Percentiles rank a stretch among this genome's conserved stretches.
These are phyloP conservation scores for Timandra comae DNA, from an alignment of 2,888 invertebrate species.

Conservation along the genomic window DNA sequence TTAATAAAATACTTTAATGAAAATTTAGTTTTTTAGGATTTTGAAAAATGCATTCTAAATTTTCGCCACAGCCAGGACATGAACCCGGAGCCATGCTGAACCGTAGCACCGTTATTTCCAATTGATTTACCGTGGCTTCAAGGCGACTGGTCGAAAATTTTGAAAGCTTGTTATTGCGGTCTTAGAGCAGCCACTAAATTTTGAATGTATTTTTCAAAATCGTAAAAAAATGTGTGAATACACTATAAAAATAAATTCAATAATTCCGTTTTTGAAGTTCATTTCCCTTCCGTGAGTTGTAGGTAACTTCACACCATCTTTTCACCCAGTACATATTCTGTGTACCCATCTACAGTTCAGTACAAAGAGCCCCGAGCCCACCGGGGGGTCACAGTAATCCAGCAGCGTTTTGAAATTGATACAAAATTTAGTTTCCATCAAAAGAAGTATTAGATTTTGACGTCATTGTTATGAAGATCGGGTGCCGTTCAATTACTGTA, in stretches of 20 bases:
- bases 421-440: conserved; percentile 56
- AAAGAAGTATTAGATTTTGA: conserved; percentile 41
- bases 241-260: background rate
- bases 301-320: background rate
- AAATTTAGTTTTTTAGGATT: background rate
- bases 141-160: too few species aligned
- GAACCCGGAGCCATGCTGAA: too few species aligned
- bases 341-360: conserved; percentile 19
- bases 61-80: too few species aligned
- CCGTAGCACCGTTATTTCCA: too few species aligned
- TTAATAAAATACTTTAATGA: too few species aligned
- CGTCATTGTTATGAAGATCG: conserved; percentile 32
- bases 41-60: too few species aligned
- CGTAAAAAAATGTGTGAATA: too few species aligned
- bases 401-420: conserved; percentile 64
- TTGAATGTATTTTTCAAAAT: too few species aligned
- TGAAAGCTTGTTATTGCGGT: too few species aligned
- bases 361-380: conserved; percentile 37
- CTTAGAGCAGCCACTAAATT: too few species aligned
- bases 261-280: background rate
- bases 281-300: background rate
- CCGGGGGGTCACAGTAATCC: conserved; percentile 55
- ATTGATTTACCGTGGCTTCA: too few species aligned
- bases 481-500: conserved; percentile 22
- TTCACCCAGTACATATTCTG: background rate